Evolutionary conservation across 2,113 vertebrate species (phyloP).

Genomic region (Notarius quadriscutis): DNA sequence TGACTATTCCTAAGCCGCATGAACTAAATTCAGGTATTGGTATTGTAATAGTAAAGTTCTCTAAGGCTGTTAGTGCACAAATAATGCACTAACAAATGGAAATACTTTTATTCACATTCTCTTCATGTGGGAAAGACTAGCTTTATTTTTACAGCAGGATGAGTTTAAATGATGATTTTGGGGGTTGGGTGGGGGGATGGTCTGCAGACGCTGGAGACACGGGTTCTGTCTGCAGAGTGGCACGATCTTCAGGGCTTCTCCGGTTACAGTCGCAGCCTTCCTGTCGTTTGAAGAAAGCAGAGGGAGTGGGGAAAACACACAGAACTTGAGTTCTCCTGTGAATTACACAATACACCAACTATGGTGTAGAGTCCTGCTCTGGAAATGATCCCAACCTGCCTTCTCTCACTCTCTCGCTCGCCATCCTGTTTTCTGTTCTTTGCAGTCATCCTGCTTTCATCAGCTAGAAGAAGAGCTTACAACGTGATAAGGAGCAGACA

Average conservation of each 20-base stretch:
- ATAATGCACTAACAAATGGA: too few species aligned
- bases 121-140: background rate
- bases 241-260: slow-evolving; percentile 51
- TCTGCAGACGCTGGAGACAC: background rate
- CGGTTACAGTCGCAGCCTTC: slow-evolving; percentile 62
- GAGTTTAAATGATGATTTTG: background rate
- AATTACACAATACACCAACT: slow-evolving; percentile 43
- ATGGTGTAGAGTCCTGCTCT: slow-evolving; percentile 38
- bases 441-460: slow-evolving; percentile 37
- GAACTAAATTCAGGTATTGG: too few species aligned
- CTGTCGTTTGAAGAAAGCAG: slow-evolving; percentile 59
- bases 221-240: background rate
- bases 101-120: too few species aligned
- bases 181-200: background rate
- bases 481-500: slow-evolving; percentile 55
- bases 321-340: slow-evolving; percentile 43
- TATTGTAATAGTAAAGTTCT: too few species aligned
- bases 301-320: slow-evolving; percentile 19
- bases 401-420: background rate
- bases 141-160: background rate
- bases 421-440: background rate
- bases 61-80: too few species aligned
- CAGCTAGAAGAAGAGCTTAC: slow-evolving; percentile 40
- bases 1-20: too few species aligned
- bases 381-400: slow-evolving; percentile 27